Evolutionary conservation across 2,113 vertebrate genomes (phyloP), one percentile per base, ranked within the genome.

Genomic region (Saimiri boliviensis): DNA sequence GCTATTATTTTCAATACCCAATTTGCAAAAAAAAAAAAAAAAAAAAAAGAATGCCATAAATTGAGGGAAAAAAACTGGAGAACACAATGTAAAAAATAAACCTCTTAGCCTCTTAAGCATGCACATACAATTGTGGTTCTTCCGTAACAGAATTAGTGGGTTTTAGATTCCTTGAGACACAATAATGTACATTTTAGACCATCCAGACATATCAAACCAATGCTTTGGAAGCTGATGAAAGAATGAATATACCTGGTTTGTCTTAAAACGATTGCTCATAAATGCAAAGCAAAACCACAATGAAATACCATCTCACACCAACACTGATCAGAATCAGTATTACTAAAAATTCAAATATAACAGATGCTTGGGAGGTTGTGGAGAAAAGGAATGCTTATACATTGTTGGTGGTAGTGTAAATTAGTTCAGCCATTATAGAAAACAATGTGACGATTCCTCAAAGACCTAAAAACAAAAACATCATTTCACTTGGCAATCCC

Each of bases 191-290:
- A 60, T 76, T 89, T 96, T 73, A 98, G 95, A 89, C 13, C 73
- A 40, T 52, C 76, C 25, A 94, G 88, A 95, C 52, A 92, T 73
- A 97, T 70, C 27, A 82, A 91, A 95, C 95, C 71, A 97, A 80
- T 68, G 40, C 23, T 68, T 76, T 73, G 88, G 86, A 81, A 49
- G 6, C 25, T 68, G 86, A 81, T 63, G 79, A 86, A 58, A 80
- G 96, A 97, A 88, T 86, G 6, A 85, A 84, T 89, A 45, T 82
- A 82, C 73, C 35, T 86, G 93, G 76, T 94, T 98, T 97, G 84
- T 76, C 84, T 94, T 88, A 97, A 93, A 98, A 90, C 27, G 94
- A 91, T 32, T 2, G 0, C 4, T 14, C 84, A 10, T 73, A 63
- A 30, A 63, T 63, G 27, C 27, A 63, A 32, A 63, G 13, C 60